Evolutionary conservation across 2,797 vertebrate genomes (phyloP).

Genomic region (Carduelis carduelis): DNA sequence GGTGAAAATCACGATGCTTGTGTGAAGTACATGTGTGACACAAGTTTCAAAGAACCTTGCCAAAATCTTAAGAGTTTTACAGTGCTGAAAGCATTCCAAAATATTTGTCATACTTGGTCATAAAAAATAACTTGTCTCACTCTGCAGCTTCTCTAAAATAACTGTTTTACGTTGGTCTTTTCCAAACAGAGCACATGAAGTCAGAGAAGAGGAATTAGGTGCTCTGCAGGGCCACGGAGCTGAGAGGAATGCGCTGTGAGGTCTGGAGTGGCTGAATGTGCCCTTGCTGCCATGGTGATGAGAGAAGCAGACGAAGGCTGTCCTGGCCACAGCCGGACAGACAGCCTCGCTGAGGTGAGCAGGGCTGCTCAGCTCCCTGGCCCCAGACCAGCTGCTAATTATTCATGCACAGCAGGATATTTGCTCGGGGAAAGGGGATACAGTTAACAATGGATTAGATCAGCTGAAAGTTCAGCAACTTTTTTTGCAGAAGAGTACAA

Average conservation of each 20-base stretch:
- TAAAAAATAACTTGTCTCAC: not conserved
- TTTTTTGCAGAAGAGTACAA: not conserved
- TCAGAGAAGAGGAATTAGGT: not conserved
- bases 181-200: not conserved
- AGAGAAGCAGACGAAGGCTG: not conserved
- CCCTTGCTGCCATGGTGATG: not conserved
- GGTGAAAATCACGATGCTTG: not conserved
- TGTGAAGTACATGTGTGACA: not conserved
- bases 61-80: not conserved
- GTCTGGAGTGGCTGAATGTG: not conserved
- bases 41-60: not conserved
- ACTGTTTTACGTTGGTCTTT: not conserved
- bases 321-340: not conserved
- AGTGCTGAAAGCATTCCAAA: not conserved
- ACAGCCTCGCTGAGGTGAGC: not conserved
- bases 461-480: constrained; percentile 35
- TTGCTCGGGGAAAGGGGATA: not conserved
- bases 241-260: not conserved
- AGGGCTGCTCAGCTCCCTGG: not conserved
- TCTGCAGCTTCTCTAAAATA: not conserved
- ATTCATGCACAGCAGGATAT: not conserved
- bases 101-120: not conserved
- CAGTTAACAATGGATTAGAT: constrained; percentile 2
- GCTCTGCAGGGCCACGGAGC: not conserved
- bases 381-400: not conserved